These are phyloP conservation scores for Mormyrus lacerda DNA, from an alignment of 2,113 vertebrate species.

Conservation along the genomic window DNA sequence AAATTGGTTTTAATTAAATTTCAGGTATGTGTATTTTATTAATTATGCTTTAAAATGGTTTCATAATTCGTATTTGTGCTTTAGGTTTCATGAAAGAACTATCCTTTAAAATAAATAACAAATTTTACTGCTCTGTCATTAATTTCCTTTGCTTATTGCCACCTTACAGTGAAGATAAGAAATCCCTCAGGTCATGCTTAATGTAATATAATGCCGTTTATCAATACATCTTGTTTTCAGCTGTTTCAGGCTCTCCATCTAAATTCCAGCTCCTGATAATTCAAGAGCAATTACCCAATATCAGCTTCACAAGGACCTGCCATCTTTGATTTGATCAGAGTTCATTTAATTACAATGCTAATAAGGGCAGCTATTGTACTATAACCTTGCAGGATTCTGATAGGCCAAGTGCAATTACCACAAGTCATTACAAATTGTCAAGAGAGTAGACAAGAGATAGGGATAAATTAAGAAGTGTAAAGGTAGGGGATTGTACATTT, in stretches of 20 bases:
- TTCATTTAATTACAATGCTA: conserved; percentile 34
- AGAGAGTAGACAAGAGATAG: background rate
- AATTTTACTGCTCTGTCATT: background rate
- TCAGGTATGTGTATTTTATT: background rate
- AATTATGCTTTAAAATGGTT: background rate
- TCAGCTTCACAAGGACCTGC: conserved; percentile 10
- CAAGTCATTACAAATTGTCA: conserved; percentile 16
- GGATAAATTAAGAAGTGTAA: conserved; percentile 9
- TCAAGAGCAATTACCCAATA: conserved; percentile 19
- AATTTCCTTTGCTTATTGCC: background rate
- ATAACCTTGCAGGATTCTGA: background rate
- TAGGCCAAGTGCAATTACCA: conserved; percentile 11
- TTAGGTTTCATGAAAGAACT: background rate
- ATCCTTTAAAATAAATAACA: background rate
- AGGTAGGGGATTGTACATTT: background rate
- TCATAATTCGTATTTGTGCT: background rate
- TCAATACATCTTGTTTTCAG: background rate
- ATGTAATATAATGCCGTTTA: background rate
- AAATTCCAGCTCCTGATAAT: conserved; percentile 6
- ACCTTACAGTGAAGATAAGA: background rate
- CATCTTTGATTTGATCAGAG: conserved; percentile 25
- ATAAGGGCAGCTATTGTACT: conserved; percentile 29
- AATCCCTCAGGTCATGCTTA: background rate
- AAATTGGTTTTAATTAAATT: background rate
- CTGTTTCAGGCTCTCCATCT: background rate